Percentiles rank a stretch among this genome's conserved stretches.
phyloP scores from a whole-genome alignment of 2,113 vertebrate species.

The Setophaga kirtlandii region DNA sequence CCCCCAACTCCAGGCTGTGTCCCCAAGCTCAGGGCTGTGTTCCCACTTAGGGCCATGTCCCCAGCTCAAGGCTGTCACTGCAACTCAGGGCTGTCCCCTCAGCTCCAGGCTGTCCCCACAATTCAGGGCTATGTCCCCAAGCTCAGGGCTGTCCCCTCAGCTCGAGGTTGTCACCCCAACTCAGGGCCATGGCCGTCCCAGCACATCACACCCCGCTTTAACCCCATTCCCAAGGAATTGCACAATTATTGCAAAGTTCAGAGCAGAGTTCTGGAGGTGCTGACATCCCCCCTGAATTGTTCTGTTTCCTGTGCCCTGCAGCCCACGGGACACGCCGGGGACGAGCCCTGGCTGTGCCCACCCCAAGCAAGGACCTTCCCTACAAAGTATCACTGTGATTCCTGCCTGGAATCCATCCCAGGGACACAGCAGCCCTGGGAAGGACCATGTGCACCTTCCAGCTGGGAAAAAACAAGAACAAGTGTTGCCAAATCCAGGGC shows the following conservation, averaged over 20 bases:
- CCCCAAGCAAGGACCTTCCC: not conserved
- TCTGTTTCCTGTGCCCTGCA: not conserved
- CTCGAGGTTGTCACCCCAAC: too few relatives aligned
- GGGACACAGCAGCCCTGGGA: not conserved
- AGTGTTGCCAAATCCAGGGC: too few relatives aligned
- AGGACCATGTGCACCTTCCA: not conserved
- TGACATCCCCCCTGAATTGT: not conserved
- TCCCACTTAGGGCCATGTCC: too few relatives aligned
- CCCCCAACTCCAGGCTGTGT: too few relatives aligned
- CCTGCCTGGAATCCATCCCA: not conserved
- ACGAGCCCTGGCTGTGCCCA: not conserved
- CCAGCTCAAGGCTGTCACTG: too few relatives aligned
- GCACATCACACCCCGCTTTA: fast-evolving
- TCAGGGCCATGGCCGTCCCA: not conserved
- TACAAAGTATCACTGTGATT: fast-evolving
- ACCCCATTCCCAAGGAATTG: not conserved
- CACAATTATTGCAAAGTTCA: not conserved
- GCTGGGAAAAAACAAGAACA: not conserved
- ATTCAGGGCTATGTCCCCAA: not conserved
- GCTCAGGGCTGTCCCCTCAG: not conserved
- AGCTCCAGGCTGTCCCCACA: too few relatives aligned
- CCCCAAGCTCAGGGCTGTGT: too few relatives aligned
- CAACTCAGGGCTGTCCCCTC: too few relatives aligned
- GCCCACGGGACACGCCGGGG: not conserved
- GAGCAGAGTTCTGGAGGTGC: not conserved